These are phyloP conservation scores for Dasyprocta punctata DNA, from an alignment of 2,113 vertebrate species.

Conservation along the genomic window DNA sequence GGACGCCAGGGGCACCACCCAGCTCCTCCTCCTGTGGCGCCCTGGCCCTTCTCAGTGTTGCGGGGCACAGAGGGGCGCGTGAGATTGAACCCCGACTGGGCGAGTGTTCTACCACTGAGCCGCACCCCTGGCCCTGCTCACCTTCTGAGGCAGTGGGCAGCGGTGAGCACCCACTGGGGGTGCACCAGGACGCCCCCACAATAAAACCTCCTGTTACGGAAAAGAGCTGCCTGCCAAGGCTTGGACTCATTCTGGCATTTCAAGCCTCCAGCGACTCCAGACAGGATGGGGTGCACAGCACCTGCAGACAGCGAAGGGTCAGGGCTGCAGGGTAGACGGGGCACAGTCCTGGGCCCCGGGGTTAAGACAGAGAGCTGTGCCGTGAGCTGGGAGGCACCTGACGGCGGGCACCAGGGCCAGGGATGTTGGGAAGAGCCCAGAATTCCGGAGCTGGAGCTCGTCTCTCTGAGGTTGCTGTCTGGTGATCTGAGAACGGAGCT, in stretches of 20 bases:
- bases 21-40: rapidly evolving
- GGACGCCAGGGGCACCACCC: not conserved
- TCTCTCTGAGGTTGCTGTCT: no score
- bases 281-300: not conserved
- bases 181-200: constrained; percentile 46
- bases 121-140: not conserved
- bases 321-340: no score
- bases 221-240: constrained; percentile 50
- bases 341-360: rapidly evolving
- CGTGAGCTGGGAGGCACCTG: rapidly evolving
- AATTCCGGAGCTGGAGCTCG: no score
- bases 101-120: not conserved
- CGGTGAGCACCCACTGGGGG: constrained; percentile 67
- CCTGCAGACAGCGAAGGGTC: not conserved
- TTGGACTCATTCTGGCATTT: not conserved
- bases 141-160: constrained; percentile 35
- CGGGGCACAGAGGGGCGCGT: not conserved
- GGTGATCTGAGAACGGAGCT: no score
- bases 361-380: not conserved
- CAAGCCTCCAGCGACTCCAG: constrained; percentile 42
- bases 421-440: no score
- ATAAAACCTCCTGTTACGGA: not conserved
- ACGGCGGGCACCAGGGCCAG: no score
- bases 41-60: not conserved
- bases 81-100: not conserved